Percentiles rank a stretch among this genome's conserved stretches.
These are phyloP conservation scores for Caenorhabditis latens DNA, from an alignment of 1,140 invertebrate species.

Conservation along the genomic window DNA sequence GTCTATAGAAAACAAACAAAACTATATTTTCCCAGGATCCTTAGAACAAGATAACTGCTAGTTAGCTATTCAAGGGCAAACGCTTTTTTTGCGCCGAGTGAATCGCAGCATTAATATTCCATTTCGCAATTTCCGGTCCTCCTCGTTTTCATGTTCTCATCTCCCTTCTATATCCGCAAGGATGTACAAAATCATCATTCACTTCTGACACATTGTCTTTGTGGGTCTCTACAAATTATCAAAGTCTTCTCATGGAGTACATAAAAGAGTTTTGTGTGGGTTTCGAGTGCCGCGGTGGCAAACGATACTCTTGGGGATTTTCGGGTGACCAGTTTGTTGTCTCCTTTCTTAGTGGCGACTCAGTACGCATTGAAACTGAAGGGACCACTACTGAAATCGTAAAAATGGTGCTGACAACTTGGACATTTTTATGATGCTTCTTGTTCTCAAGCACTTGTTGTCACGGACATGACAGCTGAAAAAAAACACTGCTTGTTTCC, in stretches of 20 bases:
- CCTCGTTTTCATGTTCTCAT: neutral
- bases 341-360: slow-evolving; percentile 37
- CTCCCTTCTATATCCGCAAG: neutral
- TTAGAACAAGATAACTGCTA: neutral
- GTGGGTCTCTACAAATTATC: slow-evolving; percentile 17
- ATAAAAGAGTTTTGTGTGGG: slow-evolving; percentile 41
- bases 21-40: too few species aligned
- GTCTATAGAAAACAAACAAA: too few species aligned
- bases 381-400: slow-evolving; percentile 9
- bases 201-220: slow-evolving; percentile 45
- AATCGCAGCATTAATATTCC: slow-evolving; percentile 28
- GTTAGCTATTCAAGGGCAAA: neutral
- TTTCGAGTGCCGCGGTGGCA: slow-evolving; percentile 30
- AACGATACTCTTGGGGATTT: slow-evolving; percentile 54
- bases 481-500: neutral
- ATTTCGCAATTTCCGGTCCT: slow-evolving; percentile 49
- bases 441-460: slow-evolving; percentile 14
- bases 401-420: slow-evolving; percentile 48
- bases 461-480: slow-evolving; percentile 16
- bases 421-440: slow-evolving; percentile 17
- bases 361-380: neutral
- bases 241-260: slow-evolving; percentile 16
- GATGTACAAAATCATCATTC: slow-evolving; percentile 42
- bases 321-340: slow-evolving; percentile 49
- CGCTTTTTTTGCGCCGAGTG: neutral